A percentile compares a stretch with the other conserved stretches of the same genome.
phyloP scores from a whole-genome alignment of 1,140 invertebrate genomes.

The Calephelis nemesis region DNA sequence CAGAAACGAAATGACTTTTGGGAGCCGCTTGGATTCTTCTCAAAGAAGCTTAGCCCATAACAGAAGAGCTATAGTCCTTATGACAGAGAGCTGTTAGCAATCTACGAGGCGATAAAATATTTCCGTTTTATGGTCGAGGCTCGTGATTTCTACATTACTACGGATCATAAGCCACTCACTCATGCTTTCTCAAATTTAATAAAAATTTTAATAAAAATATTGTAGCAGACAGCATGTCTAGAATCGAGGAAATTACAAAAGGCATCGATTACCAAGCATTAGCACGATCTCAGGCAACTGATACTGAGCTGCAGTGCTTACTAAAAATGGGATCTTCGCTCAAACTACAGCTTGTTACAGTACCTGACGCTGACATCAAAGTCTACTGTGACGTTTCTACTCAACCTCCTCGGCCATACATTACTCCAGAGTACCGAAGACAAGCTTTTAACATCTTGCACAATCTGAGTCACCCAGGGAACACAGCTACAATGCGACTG shows the following conservation, averaged over 20 bases:
- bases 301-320: slow-evolving; percentile 31
- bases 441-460: slow-evolving; percentile 50
- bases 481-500: slow-evolving; percentile 45
- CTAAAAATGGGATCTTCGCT: slow-evolving; percentile 22
- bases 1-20: not conserved
- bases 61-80: no score
- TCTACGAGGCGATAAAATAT: slow-evolving; percentile 3
- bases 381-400: slow-evolving; percentile 38
- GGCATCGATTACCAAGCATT: no score
- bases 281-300: no score
- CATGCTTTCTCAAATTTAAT: slow-evolving; percentile 2
- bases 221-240: slow-evolving; percentile 46
- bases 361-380: not conserved
- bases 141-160: not conserved
- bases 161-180: no score
- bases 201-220: slow-evolving; percentile 19
- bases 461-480: slow-evolving; percentile 49
- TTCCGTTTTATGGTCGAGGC: slow-evolving; percentile 28
- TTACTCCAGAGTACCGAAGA: slow-evolving; percentile 38
- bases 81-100: no score
- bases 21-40: no score
- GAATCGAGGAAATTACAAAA: no score
- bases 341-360: slow-evolving; percentile 16
- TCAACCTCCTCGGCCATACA: slow-evolving; percentile 32
- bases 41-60: no score